phyloP scores from a whole-genome alignment of 2,797 vertebrate genomes.

The Cephalopachus bancanus region DNA sequence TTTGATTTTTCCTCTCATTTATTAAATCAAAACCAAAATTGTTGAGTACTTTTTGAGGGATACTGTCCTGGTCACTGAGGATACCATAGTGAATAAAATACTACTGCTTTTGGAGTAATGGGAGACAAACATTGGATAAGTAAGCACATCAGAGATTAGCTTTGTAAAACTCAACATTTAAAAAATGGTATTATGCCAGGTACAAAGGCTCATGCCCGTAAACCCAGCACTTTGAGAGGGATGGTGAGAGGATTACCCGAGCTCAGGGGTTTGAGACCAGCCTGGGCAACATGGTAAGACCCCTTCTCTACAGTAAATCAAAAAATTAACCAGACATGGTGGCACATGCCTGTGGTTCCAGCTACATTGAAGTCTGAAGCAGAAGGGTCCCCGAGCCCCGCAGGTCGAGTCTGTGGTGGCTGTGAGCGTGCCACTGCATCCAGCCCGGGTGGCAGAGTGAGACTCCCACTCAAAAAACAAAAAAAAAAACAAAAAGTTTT shows the following conservation, averaged over 20 bases:
- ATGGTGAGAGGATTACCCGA: not conserved
- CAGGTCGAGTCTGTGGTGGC: not conserved
- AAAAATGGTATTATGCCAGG: not conserved
- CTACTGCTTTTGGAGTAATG: not conserved
- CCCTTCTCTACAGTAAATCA: not conserved
- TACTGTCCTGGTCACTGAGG: not conserved
- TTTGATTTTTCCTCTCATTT: slow-evolving; percentile 62
- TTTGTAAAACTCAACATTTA: slow-evolving; percentile 58
- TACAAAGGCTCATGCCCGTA: not conserved
- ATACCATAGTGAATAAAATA: not conserved
- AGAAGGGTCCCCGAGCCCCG: not conserved
- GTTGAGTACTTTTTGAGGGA: slow-evolving; percentile 28
- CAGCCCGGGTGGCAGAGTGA: not conserved
- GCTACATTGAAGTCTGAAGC: not conserved
- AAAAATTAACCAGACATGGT: not conserved
- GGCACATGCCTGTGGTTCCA: no score
- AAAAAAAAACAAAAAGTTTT: not conserved
- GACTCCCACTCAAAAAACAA: not conserved
- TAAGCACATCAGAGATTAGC: not conserved
- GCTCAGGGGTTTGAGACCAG: not conserved
- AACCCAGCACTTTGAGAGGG: not conserved
- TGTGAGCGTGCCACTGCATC: not conserved
- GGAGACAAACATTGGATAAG: not conserved
- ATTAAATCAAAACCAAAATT: not conserved
- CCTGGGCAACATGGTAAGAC: not conserved